phyloP scores from a whole-genome alignment of 2,888 invertebrate species.

The Lymantria monacha region DNA sequence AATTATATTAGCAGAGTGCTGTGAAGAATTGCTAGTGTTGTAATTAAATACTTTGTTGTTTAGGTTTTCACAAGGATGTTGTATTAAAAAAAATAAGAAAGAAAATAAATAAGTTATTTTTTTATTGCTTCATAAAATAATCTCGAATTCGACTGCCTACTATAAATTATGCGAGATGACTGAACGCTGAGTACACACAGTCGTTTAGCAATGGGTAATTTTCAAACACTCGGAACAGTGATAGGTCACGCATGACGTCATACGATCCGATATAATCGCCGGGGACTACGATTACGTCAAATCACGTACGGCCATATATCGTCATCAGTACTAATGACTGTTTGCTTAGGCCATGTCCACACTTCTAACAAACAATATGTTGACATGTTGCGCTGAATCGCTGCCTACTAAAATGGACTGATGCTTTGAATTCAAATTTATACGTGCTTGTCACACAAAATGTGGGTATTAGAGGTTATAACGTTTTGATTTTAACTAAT shows the following conservation, averaged over 20 bases:
- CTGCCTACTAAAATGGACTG: constrained; percentile 58
- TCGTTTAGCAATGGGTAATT: constrained; percentile 8
- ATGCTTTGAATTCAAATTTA: constrained; percentile 45
- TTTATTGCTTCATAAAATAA: no score
- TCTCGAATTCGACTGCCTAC: no score
- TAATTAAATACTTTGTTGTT: no score
- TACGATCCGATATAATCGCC: constrained; percentile 34
- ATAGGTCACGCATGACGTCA: constrained; percentile 32
- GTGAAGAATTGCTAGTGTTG: no score
- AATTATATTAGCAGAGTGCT: no score
- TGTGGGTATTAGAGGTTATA: constrained; percentile 24
- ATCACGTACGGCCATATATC: constrained; percentile 21
- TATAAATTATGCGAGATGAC: no score
- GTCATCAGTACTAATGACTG: constrained; percentile 59
- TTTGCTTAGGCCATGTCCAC: constrained; percentile 69
- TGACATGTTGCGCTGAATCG: constrained; percentile 46
- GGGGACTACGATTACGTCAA: constrained; percentile 8
- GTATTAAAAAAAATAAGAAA: no score
- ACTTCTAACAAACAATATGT: constrained; percentile 48
- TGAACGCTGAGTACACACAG: no score
- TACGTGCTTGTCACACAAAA: constrained; percentile 32
- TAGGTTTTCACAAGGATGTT: no score
- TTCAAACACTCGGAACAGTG: constrained; percentile 33
- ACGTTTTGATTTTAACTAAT: background rate
- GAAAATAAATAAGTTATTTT: no score